A percentile compares a stretch with the other conserved stretches of the same genome.
These are phyloP conservation scores for Mus caroli DNA, from an alignment of 2,797 vertebrate genomes.

Conservation along the genomic window DNA sequence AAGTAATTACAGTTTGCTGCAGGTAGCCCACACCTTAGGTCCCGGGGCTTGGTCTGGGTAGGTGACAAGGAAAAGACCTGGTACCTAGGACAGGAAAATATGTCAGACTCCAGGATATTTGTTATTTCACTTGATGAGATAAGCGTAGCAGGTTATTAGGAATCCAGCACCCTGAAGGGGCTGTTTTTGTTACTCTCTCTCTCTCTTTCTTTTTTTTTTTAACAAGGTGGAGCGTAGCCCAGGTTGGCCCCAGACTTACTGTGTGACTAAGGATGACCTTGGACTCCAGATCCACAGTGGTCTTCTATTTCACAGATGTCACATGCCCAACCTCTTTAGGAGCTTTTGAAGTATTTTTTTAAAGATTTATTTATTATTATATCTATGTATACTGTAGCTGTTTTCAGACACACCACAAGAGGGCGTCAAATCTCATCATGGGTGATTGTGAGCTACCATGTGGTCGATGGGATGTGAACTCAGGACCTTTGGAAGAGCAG, in stretches of 20 bases:
- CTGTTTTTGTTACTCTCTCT: background rate
- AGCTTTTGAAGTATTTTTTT: conserved; percentile 29
- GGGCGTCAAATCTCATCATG: too few relatives aligned
- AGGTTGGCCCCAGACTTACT: background rate
- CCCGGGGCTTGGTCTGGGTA: conserved; percentile 1
- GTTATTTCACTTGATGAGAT: conserved; percentile 49
- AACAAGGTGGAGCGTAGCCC: background rate
- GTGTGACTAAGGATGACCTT: background rate
- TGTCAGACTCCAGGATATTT: background rate
- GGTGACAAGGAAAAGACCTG: background rate
- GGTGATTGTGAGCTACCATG: too few relatives aligned
- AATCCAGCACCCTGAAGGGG: conserved; percentile 4
- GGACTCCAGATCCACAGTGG: too few relatives aligned
- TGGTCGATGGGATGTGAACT: too few relatives aligned
- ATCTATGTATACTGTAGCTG: too few relatives aligned
- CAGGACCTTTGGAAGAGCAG: too few relatives aligned
- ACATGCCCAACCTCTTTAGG: background rate
- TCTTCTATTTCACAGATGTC: background rate
- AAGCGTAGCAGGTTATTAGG: conserved; percentile 6
- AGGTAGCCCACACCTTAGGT: background rate
- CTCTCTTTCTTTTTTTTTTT: background rate
- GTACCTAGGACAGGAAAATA: background rate
- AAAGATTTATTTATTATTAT: too few relatives aligned
- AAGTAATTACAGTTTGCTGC: conserved; percentile 11
- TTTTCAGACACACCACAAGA: too few relatives aligned